Percentiles rank a stretch among this genome's conserved stretches.
These are phyloP conservation scores for Syngnathoides biaculeatus DNA, from an alignment of 2,113 vertebrate genomes.

Conservation along the genomic window DNA sequence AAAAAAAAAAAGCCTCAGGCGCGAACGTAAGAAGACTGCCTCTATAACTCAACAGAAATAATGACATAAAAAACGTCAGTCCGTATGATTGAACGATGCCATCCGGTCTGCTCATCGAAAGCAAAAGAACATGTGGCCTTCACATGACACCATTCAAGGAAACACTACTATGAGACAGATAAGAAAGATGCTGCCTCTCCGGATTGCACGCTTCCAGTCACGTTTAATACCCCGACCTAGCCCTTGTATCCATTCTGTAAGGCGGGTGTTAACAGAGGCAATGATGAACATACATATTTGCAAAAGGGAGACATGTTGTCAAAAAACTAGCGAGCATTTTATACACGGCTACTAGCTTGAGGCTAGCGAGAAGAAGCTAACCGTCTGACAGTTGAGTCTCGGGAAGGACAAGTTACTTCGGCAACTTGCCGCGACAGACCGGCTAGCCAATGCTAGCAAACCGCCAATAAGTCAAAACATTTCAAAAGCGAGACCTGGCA, in stretches of 20 bases:
- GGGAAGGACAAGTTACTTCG: conserved; percentile 22
- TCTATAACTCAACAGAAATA: too few relatives aligned
- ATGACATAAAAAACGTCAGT: not conserved
- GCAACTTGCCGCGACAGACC: conserved; percentile 11
- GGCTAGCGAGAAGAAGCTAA: conserved; percentile 2
- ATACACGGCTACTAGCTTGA: not conserved
- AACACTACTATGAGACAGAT: not conserved
- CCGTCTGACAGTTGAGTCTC: conserved; percentile 1
- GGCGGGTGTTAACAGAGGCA: not conserved
- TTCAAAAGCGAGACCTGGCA: not conserved
- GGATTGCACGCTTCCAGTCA: not conserved
- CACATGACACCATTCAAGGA: not conserved
- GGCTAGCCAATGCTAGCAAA: conserved; percentile 16
- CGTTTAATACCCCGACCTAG: not conserved
- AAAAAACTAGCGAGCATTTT: not conserved
- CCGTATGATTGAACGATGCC: too few relatives aligned
- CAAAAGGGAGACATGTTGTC: not conserved
- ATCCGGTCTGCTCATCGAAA: too few relatives aligned
- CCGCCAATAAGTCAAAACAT: not conserved
- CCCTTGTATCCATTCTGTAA: not conserved
- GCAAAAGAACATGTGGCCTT: not conserved
- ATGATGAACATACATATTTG: not conserved
- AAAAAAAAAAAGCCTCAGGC: too few relatives aligned
- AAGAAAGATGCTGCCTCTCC: not conserved
- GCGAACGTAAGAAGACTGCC: too few relatives aligned